Evolutionary conservation across 2,113 vertebrate genomes (phyloP), one percentile per base, ranked within the genome.

Genomic region (Psophia crepitans): DNA sequence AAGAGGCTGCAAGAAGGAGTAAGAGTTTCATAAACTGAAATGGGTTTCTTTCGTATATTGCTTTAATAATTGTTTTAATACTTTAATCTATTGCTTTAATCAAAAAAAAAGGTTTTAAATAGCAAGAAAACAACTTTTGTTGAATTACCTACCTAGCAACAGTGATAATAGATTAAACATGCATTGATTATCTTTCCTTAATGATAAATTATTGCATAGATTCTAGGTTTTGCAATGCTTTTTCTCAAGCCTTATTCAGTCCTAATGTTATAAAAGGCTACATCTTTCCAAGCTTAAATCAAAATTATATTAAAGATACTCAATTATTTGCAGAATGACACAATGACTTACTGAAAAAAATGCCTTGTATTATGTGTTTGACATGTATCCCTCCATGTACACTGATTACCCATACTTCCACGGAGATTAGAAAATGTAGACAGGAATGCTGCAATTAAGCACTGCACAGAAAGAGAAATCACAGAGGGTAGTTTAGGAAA

Each of bases 121-220:
- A 87, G 60, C 91, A 97, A 56, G 77, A 97, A 97, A 94, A 97
- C 61, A 89, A 74, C 51, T 97, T 97, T 86, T 94, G 41, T 83
- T 94, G 53, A 92, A 97, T 97, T 95, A 82, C 44, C 49, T 93
- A 81, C 80, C 97, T 96, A 96, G 85, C 71, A 57, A 11, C 53
- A 69, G 61, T 87, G 92, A 93, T 90, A 97, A 94, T 65, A 96
- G 61, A 53, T 84, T 96, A 97, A 97, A 89, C 7, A 80, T 74
- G 61, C 68, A 97, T 95, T 95, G 96, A 97, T 97, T 97, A 92
- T 90, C 75, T 93, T 97, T 96, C 90, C 78, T 66, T 90, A 95
- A 92, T 92, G 93, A 96, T 96, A 44, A 91, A 97, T 96, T 89
- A 65, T 92, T 90, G 54, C 60, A 87, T 76, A 57, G 32, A 73